Evolutionary conservation across 1,140 invertebrate species (phyloP).

Genomic region (Drosophila leontia): DNA sequence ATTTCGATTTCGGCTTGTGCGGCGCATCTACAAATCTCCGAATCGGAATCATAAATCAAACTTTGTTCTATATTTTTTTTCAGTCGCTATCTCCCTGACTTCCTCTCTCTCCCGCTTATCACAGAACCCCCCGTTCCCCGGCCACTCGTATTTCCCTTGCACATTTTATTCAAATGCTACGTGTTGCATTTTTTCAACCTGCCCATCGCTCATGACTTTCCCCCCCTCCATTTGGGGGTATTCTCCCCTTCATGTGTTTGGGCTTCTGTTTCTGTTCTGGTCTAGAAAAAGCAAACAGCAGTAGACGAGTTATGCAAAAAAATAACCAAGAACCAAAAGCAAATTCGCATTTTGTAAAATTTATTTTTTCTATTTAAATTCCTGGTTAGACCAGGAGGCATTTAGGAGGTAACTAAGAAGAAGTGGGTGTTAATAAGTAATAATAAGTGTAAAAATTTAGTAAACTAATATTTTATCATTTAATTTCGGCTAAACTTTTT

Average conservation of each 20-base stretch:
- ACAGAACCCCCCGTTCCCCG: neutral
- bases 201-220: conserved; percentile 61
- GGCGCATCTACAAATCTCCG: conserved; percentile 39
- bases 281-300: conserved; percentile 53
- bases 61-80: conserved; percentile 47
- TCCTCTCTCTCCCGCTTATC: conserved; percentile 19
- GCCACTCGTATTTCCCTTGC: conserved; percentile 15
- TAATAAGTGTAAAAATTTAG: neutral
- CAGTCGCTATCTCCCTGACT: conserved; percentile 6
- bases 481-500: neutral
- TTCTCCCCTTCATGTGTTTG: neutral
- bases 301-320: conserved; percentile 28
- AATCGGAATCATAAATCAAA: conserved; percentile 70
- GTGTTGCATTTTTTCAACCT: conserved; percentile 66
- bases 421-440: too few relatives aligned
- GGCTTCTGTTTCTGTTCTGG: conserved; percentile 13
- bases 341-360: conserved; percentile 29
- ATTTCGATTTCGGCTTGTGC: conserved; percentile 28
- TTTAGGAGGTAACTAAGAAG: neutral
- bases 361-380: conserved; percentile 63
- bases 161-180: conserved; percentile 67
- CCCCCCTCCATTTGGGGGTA: neutral
- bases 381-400: conserved; percentile 1
- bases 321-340: neutral
- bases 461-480: neutral